phyloP scores from a whole-genome alignment of 2,113 vertebrate species.

The Ancistrus triradiatus region DNA sequence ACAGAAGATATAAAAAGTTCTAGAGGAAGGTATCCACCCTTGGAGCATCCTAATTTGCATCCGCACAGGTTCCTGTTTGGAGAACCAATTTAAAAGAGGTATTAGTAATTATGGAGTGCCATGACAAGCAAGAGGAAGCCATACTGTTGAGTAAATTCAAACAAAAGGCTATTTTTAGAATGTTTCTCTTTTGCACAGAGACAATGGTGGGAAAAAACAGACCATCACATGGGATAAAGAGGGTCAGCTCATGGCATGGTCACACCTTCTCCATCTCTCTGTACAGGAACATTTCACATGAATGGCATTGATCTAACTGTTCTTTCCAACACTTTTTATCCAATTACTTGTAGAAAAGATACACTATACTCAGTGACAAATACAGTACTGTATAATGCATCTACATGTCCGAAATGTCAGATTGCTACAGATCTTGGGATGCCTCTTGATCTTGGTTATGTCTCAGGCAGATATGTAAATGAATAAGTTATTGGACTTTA shows the following conservation, averaged over 20 bases:
- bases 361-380: no score
- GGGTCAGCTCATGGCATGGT: slow-evolving; percentile 64
- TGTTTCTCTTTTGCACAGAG: slow-evolving; percentile 64
- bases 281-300: no score
- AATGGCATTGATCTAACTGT: no score
- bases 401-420: no score
- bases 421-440: no score
- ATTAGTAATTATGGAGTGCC: slow-evolving; percentile 46
- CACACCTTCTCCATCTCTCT: slow-evolving; percentile 49
- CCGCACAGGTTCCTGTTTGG: slow-evolving; percentile 68
- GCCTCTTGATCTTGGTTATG: no score
- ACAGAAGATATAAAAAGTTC: slow-evolving; percentile 50
- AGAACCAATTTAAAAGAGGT: slow-evolving; percentile 59
- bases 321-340: no score
- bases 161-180: slow-evolving; percentile 88
- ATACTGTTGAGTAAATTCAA: slow-evolving; percentile 74
- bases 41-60: slow-evolving; percentile 64
- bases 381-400: no score
- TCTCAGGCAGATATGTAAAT: no score
- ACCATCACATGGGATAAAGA: slow-evolving; percentile 65
- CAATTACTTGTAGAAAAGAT: no score
- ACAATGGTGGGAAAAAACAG: slow-evolving; percentile 86
- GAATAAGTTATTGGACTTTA: no score
- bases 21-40: slow-evolving; percentile 60
- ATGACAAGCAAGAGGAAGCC: slow-evolving; percentile 67